Evolutionary conservation across 1,140 invertebrate species (phyloP), one percentile per base, ranked within the genome.

Genomic region (Platyura marginata): DNA sequence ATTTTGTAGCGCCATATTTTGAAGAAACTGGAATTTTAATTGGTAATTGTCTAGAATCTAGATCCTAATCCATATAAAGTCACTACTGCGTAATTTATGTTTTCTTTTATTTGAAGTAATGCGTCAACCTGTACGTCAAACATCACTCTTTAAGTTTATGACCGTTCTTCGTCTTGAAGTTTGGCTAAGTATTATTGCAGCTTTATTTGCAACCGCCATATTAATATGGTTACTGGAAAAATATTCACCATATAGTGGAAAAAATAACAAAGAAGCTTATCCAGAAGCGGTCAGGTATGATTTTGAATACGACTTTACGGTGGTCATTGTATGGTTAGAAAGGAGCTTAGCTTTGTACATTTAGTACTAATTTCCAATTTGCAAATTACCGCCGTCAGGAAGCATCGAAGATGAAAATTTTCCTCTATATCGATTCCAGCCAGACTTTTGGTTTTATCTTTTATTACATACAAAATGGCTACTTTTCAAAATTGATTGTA

Each of bases 121-220:
- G 53, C 68, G 85, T 10, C 87, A 88, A 57, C 82, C 83, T 1
- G 74, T 85, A 2, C 66, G 77, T 0, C 77, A 82, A 54, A 85
- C 83, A 2, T 88, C 83, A 0, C 63, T 90, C 0, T 92, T 92
- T 60, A 90, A 90, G 63, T 92, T 91, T 62, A 90, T 91, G 86
- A 89, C 84, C 0, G 87, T 92, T 0, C 63, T 92, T 1, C 74
- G 78, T 21, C 57, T 79, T 0, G 86, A 92, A 62, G 87, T 92
- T 8, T 91, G 87, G 86, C 57, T 90, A 9, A 87, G 83, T 52
- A 89, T 90, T 44, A 72, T 89, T 15, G 85, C 74, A 0, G 84
- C 86, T 1, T 55, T 90, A 16, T 70, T 79, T n/a, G 66, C 81
- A 4, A 90, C 86, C 0, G 84, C 81, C 1, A 67, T 89, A 34